Conservation (phyloP, 2,113 vertebrate species). For the Geothlypis trichas region DNA sequence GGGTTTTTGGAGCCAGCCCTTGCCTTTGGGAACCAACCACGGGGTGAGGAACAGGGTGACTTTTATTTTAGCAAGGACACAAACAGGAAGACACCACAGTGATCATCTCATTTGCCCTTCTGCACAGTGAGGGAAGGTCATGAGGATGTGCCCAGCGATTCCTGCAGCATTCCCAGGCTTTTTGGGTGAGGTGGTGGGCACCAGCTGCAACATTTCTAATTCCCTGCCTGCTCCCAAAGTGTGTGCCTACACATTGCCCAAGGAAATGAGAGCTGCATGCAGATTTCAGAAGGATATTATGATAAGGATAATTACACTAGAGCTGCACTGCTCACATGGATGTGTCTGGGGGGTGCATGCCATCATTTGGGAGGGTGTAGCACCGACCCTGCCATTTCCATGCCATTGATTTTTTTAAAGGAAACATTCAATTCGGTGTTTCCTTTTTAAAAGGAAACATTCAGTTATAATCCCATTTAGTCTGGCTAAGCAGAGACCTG, state of each 20-base stretch:
- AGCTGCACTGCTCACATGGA: neutral
- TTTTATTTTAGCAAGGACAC: conserved; percentile 32
- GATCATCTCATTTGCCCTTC: neutral
- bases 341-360: neutral
- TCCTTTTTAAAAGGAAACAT: neutral
- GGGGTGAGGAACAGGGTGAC: neutral
- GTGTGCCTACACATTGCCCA: neutral
- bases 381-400: neutral
- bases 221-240: neutral
- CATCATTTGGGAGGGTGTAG: neutral
- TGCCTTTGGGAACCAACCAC: neutral
- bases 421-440: neutral
- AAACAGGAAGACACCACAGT: neutral
- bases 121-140: neutral
- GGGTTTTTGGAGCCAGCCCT: neutral
- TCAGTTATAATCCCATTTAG: neutral
- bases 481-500: neutral
- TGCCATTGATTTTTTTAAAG: neutral
- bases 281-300: neutral
- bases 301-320: neutral
- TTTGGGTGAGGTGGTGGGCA: neutral
- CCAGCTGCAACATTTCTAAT: neutral
- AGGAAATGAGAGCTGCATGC: neutral
- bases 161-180: neutral
- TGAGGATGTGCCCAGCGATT: neutral